Evolutionary conservation across 2,888 invertebrate genomes (phyloP).

Genomic region (Apotomis capreana): DNA sequence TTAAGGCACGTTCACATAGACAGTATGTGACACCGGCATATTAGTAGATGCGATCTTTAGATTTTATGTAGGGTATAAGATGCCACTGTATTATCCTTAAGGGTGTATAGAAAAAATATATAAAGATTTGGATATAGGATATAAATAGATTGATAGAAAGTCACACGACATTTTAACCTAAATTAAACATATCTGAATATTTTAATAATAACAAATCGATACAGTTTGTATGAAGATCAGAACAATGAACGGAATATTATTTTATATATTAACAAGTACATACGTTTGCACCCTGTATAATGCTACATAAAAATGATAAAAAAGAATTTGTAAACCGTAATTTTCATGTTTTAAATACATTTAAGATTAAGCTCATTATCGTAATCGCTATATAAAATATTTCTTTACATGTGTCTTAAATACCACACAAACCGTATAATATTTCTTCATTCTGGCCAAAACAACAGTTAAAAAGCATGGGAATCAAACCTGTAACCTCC

Average conservation of each 20-base stretch:
- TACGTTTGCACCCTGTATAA: too few relatives aligned
- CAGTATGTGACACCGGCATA: conserved; percentile 7
- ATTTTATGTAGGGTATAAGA: background rate
- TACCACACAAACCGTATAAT: background rate
- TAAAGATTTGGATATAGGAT: too few relatives aligned
- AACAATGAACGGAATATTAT: too few relatives aligned
- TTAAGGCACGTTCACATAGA: conserved; percentile 14
- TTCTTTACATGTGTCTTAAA: conserved; percentile 8
- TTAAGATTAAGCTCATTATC: background rate
- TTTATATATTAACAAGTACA: too few relatives aligned
- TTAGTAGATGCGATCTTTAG: background rate
- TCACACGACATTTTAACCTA: too few relatives aligned
- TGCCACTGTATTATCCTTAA: background rate
- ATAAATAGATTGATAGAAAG: too few relatives aligned
- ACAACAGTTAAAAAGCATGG: conserved; percentile 20
- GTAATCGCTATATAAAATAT: background rate
- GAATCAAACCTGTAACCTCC: conserved; percentile 27
- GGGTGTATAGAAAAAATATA: background rate
- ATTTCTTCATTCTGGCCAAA: conserved; percentile 1
- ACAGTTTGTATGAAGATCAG: too few relatives aligned
- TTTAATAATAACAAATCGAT: too few relatives aligned
- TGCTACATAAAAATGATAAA: too few relatives aligned
- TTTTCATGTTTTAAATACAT: too few relatives aligned
- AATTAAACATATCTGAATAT: too few relatives aligned
- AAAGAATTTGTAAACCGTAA: too few relatives aligned